Conservation (phyloP, 2,797 vertebrate species). For the Hapalemur alaotrensis region DNA sequence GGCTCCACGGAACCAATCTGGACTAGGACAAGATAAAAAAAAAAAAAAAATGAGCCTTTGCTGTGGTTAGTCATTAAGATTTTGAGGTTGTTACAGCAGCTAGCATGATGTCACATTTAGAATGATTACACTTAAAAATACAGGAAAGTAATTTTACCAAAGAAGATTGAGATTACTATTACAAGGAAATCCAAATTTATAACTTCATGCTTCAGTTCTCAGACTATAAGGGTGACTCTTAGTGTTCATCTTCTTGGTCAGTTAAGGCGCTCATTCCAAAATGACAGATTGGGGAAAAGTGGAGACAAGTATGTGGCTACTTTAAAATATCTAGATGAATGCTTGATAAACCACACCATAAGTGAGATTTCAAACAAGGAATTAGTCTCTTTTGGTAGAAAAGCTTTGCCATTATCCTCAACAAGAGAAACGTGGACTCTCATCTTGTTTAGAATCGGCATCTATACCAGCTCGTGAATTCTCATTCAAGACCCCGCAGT, state of each 20-base stretch:
- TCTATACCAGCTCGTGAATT: neutral
- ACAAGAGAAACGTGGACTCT: neutral
- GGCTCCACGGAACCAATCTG: neutral
- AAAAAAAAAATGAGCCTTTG: neutral
- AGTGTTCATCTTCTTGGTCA: neutral
- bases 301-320: neutral
- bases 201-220: neutral
- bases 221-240: neutral
- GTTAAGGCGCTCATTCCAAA: conserved; percentile 12
- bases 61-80: neutral
- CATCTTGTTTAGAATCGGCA: neutral
- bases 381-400: neutral
- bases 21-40: neutral
- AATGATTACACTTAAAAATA: neutral
- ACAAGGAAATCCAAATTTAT: neutral
- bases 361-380: conserved; percentile 50
- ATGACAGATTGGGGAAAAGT: neutral
- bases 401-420: neutral
- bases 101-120: neutral
- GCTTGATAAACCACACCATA: neutral
- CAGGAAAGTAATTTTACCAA: conserved; percentile 21
- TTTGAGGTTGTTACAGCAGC: neutral
- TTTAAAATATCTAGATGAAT: conserved; percentile 34
- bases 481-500: neutral
- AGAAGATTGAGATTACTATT: neutral